Base-by-base conservation (phyloP, 2,797 vertebrate species). In the Phrynocephalus forsythii region DNA sequence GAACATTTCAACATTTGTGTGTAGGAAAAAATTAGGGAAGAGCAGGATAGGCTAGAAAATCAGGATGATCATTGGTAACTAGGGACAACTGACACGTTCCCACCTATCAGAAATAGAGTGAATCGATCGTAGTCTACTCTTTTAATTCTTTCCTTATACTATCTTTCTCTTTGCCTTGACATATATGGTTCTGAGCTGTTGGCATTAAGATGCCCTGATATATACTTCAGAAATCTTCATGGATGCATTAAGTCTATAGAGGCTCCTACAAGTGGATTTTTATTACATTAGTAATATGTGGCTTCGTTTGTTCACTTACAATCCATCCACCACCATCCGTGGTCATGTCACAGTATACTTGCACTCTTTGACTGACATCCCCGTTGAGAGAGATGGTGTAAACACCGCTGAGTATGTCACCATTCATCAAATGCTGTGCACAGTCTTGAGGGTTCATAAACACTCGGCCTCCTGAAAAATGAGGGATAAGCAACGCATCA, bases 381-480 rank as follows among this genome's bases (percentile, higher is more conserved):
- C 98, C 97, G 0, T 98, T 98, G 94, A 99, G 97, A 95, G 98
- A 99, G 95, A 99, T 97, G 92, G 98, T 98, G 94, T 99, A 99
- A 86, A 99, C 89, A 0, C 98, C 98, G 0, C 98, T 99, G 94
- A 99, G 93, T 0, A 94, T 97, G 95, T 99, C 99, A 26, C 99
- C 99, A 0, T 99, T 99, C 94, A 99, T 96, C 94, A 99, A 95
- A 94, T 99, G 99, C 90, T 99, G 99, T 83, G 98, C 97, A 0
- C 99, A 99, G 96, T 99, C 99, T 95, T 99, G 98, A 71, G 99
- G 99, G 84, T 98, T 98, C 52, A 98, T 96, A 95, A 99, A 99
- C 38, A 99, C 96, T 2, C 98, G 98, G 44, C 98, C 98, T 50
- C 98, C 99, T 99, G 94, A 1, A 76, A 78, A 93, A 75, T 79